Evolutionary conservation across 1,140 invertebrate species (phyloP), one percentile per base, ranked within the genome.

Genomic region (Drosophila suzukii): DNA sequence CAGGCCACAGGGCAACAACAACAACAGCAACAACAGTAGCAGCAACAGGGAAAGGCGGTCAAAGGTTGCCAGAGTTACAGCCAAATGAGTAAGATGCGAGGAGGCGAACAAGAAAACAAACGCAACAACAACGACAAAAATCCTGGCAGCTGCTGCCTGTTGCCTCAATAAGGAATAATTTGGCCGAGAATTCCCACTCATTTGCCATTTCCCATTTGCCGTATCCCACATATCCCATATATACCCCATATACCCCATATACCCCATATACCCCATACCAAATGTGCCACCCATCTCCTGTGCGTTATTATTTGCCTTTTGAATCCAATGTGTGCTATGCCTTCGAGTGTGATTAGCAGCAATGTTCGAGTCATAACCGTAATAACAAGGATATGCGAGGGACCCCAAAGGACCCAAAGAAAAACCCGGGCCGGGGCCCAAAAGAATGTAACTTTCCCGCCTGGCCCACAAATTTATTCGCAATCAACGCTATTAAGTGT

Each of bases 261-360:
- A n/a, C n/a, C n/a, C n/a, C n/a, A n/a, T n/a, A n/a, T n/a, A n/a
- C n/a, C 12, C 71, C 32, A 34, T n/a, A 12, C 24, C 46, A 4
- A 12, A 4, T 17, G 27, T 17, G 1, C 41, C 39, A 17, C 36
- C 30, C 43, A 20, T 11, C 36, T 68, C n/a, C 71, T 59, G 49
- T 75, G 66, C 65, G 56, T 65, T 78, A 58, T 63, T 75, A 75
- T 75, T 66, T 75, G 79, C 73, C 30, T 65, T 78, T 78, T 58
- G 75, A 73, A 78, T 78, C 67, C 58, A 77, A 77, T 77, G 65
- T 80, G 61, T 73, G 57, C 67, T 70, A 66, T 78, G 75, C 75
- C 80, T 75, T 61, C 78, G 80, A 83, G 79, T 75, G 70, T 82
- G 75, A 78, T 78, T 75, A 82, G 78, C 61, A 63, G 74, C 59